These are phyloP conservation scores for Tetragnatha versicolor DNA, from an alignment of 1,140 invertebrate species.

Conservation along the genomic window DNA sequence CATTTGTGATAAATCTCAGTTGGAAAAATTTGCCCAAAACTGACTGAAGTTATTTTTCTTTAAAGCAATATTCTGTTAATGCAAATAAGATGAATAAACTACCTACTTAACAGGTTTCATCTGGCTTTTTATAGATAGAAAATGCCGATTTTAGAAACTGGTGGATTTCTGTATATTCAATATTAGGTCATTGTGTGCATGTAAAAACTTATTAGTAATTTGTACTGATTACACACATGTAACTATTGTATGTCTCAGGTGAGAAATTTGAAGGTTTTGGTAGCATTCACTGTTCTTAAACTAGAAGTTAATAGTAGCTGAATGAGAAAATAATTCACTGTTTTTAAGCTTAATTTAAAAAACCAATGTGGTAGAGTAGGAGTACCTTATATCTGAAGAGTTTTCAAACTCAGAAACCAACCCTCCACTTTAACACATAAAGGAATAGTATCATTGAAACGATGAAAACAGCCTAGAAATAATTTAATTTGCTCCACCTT, in stretches of 20 bases:
- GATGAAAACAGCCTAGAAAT: neutral
- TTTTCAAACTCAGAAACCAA: no score
- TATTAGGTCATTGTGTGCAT: conserved; percentile 38
- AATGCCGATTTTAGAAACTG: conserved; percentile 3
- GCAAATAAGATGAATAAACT: conserved; percentile 4
- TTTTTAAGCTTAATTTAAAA: no score
- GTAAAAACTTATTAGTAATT: conserved; percentile 31
- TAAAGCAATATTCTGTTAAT: conserved; percentile 11
- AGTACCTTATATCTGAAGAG: no score
- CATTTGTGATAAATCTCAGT: conserved; percentile 46
- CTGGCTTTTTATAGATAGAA: conserved; percentile 16
- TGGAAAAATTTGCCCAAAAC: conserved; percentile 14
- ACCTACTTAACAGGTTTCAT: neutral
- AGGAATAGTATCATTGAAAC: neutral
- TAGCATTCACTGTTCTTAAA: conserved; percentile 5
- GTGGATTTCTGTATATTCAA: conserved; percentile 28
- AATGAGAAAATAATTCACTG: conserved; percentile 38
- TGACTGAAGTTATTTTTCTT: conserved; percentile 13
- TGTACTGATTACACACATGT: conserved; percentile 22
- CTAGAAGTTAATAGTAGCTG: conserved; percentile 35
- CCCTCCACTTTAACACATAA: no score
- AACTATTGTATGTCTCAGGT: conserved; percentile 31
- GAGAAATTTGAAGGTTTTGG: neutral
- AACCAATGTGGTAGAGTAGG: no score
- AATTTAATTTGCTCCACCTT: neutral